Evolutionary conservation across 2,888 invertebrate genomes (phyloP).

Genomic region (Aphrophora alni): DNA sequence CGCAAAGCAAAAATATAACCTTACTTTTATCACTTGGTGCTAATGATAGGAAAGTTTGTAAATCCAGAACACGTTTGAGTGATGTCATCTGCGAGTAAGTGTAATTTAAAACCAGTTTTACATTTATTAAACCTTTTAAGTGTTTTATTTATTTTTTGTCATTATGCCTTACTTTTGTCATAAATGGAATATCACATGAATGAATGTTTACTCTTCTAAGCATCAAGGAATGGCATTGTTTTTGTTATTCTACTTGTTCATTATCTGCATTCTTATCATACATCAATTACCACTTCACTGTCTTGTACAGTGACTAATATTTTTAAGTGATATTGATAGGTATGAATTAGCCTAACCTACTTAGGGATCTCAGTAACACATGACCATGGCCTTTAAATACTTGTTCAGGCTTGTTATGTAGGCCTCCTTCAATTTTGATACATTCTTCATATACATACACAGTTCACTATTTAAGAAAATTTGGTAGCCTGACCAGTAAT

Average conservation of each 20-base stretch:
- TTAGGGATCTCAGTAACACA: background rate
- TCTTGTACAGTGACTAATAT: background rate
- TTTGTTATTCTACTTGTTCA: background rate
- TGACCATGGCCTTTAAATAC: background rate
- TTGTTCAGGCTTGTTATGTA: background rate
- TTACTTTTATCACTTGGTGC: constrained; percentile 9
- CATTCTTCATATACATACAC: background rate
- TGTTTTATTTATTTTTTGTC: background rate
- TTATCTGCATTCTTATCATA: background rate
- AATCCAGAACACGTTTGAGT: background rate
- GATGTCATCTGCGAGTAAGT: constrained; percentile 2
- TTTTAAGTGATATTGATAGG: background rate
- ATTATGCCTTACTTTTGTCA: background rate
- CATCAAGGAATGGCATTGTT: background rate
- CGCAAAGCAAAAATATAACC: constrained; percentile 6
- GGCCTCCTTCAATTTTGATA: background rate
- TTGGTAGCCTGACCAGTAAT: background rate
- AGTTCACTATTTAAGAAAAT: background rate
- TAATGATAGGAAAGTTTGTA: background rate
- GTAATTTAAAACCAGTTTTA: background rate
- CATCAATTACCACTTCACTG: too few species aligned
- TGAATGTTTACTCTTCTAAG: background rate
- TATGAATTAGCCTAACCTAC: background rate
- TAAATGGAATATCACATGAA: background rate
- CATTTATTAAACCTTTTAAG: background rate